Conservation (phyloP, 1,140 invertebrate species). For the Drosophila funebris region DNA sequence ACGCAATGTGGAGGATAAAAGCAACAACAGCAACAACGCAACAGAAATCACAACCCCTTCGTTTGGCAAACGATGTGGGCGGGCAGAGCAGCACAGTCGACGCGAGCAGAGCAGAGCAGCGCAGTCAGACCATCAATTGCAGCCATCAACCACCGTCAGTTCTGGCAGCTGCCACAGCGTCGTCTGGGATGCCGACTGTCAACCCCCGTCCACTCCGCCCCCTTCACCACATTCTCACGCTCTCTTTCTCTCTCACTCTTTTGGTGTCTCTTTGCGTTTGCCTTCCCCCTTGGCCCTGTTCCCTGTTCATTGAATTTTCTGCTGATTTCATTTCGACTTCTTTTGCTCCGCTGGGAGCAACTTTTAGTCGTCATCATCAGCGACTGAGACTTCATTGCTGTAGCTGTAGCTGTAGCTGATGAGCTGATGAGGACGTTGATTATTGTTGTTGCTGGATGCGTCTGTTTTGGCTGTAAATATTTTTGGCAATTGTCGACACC, state of each 20-base stretch:
- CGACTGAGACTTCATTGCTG: too few species aligned
- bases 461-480: slow-evolving; percentile 80
- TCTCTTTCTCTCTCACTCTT: not conserved
- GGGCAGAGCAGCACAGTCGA: not conserved
- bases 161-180: slow-evolving; percentile 58
- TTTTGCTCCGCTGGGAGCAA: slow-evolving; percentile 80
- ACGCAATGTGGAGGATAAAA: slow-evolving; percentile 35
- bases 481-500: slow-evolving; percentile 73
- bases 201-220: not conserved
- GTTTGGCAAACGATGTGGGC: slow-evolving; percentile 61
- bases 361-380: slow-evolving; percentile 50
- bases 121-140: slow-evolving; percentile 71
- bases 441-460: slow-evolving; percentile 50
- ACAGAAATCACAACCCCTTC: slow-evolving; percentile 73
- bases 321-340: slow-evolving; percentile 82
- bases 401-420: slow-evolving; percentile 1
- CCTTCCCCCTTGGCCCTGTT: not conserved
- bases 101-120: not conserved
- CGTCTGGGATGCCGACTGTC: slow-evolving; percentile 36
- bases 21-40: slow-evolving; percentile 18
- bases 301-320: slow-evolving; percentile 78
- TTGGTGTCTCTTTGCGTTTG: not conserved
- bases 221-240: not conserved
- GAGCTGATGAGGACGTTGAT: slow-evolving; percentile 44
- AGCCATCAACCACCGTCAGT: slow-evolving; percentile 74